phyloP scores from a whole-genome alignment of 2,797 vertebrate genomes.

The Sebastolobus altivelis region DNA sequence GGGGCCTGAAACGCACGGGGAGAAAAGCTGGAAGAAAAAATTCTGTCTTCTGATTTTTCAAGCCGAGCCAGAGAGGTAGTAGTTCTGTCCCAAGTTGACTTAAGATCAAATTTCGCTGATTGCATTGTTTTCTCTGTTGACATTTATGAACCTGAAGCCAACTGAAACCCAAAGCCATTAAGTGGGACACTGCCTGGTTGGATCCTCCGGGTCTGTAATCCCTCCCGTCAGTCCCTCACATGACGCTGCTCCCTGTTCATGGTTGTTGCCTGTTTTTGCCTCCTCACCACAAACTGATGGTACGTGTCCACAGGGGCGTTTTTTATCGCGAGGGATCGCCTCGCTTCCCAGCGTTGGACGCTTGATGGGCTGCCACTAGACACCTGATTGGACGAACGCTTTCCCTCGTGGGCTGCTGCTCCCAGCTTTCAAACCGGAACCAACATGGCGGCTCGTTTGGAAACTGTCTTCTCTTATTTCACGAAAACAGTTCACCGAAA shows the following conservation, averaged over 20 bases:
- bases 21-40: neutral
- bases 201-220: slow-evolving; percentile 3
- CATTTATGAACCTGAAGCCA: slow-evolving; percentile 50
- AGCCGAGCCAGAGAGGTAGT: slow-evolving; percentile 8
- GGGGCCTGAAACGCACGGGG: slow-evolving; percentile 33
- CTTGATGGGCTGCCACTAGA: too few species aligned
- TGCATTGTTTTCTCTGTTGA: slow-evolving; percentile 16
- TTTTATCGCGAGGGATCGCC: too few species aligned
- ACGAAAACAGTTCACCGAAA: too few species aligned
- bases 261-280: neutral
- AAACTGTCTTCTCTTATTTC: too few species aligned
- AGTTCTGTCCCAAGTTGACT: slow-evolving; percentile 9
- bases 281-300: neutral
- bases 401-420: too few species aligned
- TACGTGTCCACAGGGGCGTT: too few species aligned
- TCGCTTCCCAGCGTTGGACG: too few species aligned
- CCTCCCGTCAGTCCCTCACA: neutral
- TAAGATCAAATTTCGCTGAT: slow-evolving; percentile 5
- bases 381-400: too few species aligned
- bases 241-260: neutral
- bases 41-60: slow-evolving; percentile 21
- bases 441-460: too few species aligned
- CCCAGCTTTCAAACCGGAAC: too few species aligned
- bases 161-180: slow-evolving; percentile 56
- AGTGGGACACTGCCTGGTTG: slow-evolving; percentile 2